These are phyloP conservation scores for Nemotelus nigrinus DNA, from an alignment of 2,888 invertebrate genomes.

Conservation along the genomic window DNA sequence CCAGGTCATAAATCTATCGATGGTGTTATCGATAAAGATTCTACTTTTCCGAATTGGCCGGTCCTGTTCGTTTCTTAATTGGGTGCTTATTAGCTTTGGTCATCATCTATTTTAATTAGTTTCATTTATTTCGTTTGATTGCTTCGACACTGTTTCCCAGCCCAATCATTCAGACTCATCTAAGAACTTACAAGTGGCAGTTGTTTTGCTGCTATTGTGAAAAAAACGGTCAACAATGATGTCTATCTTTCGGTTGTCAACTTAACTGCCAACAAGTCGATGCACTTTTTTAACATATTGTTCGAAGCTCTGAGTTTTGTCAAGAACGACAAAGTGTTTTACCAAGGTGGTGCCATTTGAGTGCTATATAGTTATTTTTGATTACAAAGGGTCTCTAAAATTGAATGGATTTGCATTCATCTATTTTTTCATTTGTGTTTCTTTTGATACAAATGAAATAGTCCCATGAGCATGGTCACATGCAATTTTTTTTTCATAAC, in stretches of 20 bases:
- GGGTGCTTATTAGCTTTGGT: constrained; percentile 46
- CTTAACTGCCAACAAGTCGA: background rate
- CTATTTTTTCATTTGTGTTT: too few species aligned
- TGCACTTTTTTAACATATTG: too few species aligned
- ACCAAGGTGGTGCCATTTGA: too few species aligned
- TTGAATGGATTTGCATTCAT: too few species aligned
- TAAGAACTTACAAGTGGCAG: background rate
- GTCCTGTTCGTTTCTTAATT: constrained; percentile 47
- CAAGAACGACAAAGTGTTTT: too few species aligned
- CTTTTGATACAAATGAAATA: too few species aligned
- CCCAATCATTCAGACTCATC: background rate
- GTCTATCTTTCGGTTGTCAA: background rate
- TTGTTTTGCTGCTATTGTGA: background rate
- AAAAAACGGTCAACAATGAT: background rate
- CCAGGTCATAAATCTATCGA: constrained; percentile 50
- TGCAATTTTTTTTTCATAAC: too few species aligned
- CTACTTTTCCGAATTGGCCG: constrained; percentile 35
- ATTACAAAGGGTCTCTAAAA: too few species aligned
- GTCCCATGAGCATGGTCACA: too few species aligned
- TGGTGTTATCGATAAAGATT: constrained; percentile 51
- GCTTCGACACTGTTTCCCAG: background rate
- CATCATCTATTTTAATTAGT: constrained; percentile 10
- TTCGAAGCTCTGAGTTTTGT: too few species aligned
- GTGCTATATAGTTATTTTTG: too few species aligned
- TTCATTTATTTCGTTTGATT: background rate